These are phyloP conservation scores for Drosophila mulleri DNA, from an alignment of 2,888 invertebrate genomes.

Conservation along the genomic window DNA sequence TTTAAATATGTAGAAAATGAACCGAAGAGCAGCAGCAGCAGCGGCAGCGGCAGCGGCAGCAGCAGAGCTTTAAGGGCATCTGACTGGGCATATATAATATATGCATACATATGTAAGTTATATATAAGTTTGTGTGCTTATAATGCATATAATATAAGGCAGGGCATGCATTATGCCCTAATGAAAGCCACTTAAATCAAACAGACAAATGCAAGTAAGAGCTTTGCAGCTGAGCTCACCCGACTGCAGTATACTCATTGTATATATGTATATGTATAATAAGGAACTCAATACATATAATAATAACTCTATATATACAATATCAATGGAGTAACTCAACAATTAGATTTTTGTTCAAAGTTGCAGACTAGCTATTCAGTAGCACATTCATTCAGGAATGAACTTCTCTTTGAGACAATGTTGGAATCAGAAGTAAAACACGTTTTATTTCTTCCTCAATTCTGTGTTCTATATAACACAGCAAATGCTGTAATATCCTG, in stretches of 20 bases:
- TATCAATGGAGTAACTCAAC: too few relatives aligned
- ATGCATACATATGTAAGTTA: not conserved
- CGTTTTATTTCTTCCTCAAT: too few relatives aligned
- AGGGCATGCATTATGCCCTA: not conserved
- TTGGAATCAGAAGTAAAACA: too few relatives aligned
- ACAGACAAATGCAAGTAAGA: not conserved
- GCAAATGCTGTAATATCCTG: not conserved
- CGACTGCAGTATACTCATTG: not conserved
- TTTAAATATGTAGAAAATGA: constrained; percentile 30
- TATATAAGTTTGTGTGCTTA: not conserved
- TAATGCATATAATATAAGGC: not conserved
- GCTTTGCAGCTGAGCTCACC: too few relatives aligned
- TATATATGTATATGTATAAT: too few relatives aligned
- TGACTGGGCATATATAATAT: not conserved
- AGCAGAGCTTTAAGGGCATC: not conserved
- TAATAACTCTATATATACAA: too few relatives aligned
- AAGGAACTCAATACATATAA: too few relatives aligned
- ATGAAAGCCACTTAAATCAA: constrained; percentile 1
- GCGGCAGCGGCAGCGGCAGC: not conserved
- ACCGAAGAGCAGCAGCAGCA: not conserved
- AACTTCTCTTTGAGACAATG: too few relatives aligned
- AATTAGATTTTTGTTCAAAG: too few relatives aligned
- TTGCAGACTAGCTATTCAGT: too few relatives aligned
- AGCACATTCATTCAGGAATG: too few relatives aligned
- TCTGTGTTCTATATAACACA: not conserved